phyloP scores from a whole-genome alignment of 2,113 vertebrate genomes.

The Pollachius pollachius region DNA sequence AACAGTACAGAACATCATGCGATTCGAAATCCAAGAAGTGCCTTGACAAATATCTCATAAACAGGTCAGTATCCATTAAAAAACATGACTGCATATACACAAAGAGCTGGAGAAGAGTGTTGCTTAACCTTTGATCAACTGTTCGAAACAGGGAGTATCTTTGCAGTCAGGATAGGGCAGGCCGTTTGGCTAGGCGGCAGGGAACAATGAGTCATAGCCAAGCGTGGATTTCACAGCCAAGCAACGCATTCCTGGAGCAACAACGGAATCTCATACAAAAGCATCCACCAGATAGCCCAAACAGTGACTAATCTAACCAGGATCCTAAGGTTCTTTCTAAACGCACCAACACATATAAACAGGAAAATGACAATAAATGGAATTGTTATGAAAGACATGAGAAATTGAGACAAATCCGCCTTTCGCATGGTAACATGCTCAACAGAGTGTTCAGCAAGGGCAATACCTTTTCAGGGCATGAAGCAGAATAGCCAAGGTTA shows the following conservation, averaged over 20 bases:
- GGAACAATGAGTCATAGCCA: slow-evolving; percentile 62
- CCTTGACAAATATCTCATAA: too few relatives aligned
- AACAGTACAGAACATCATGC: too few relatives aligned
- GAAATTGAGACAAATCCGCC: too few relatives aligned
- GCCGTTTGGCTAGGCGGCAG: slow-evolving; percentile 58
- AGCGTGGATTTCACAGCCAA: slow-evolving; percentile 63
- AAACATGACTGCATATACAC: too few relatives aligned
- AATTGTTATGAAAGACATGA: too few relatives aligned
- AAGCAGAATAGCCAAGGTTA: slow-evolving; percentile 2
- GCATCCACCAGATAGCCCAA: slow-evolving; percentile 44
- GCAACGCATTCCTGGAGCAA: slow-evolving; percentile 64
- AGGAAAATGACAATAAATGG: background rate
- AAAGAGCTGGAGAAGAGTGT: too few relatives aligned
- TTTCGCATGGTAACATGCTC: background rate
- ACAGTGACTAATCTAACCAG: slow-evolving; percentile 13
- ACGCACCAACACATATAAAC: background rate
- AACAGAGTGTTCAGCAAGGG: background rate
- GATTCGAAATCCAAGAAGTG: too few relatives aligned
- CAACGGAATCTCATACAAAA: slow-evolving; percentile 62
- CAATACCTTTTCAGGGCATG: slow-evolving; percentile 12
- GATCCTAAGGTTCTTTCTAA: slow-evolving; percentile 12
- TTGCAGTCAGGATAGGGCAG: slow-evolving; percentile 33
- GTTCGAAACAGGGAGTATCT: slow-evolving; percentile 13
- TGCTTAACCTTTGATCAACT: slow-evolving; percentile 2
- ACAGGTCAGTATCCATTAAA: too few relatives aligned